Percentiles rank a stretch among this genome's conserved stretches.
phyloP scores from a whole-genome alignment of 1,140 invertebrate species.

The Holcopasites calliopsidis region DNA sequence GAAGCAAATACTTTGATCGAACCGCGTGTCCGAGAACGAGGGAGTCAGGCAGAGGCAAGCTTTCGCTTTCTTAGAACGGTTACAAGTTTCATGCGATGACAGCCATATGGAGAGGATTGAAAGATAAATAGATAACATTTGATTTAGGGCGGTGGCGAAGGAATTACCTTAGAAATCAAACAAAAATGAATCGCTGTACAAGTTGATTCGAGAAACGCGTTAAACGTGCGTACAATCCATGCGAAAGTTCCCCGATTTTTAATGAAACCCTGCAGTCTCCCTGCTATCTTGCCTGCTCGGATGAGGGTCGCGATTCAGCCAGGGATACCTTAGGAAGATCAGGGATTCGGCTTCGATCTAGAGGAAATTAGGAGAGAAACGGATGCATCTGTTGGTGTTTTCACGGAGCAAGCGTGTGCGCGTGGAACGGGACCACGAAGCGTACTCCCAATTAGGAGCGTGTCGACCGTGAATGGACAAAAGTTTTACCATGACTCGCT shows the following conservation, averaged over 20 bases:
- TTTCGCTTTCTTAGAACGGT: slow-evolving; percentile 1
- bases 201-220: no score
- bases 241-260: slow-evolving; percentile 55
- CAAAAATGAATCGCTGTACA: no score
- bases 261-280: slow-evolving; percentile 25
- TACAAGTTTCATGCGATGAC: neutral
- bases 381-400: slow-evolving; percentile 41
- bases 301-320: neutral
- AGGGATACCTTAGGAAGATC: neutral
- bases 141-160: no score
- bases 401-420: slow-evolving; percentile 55
- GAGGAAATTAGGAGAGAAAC: slow-evolving; percentile 18
- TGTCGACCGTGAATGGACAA: slow-evolving; percentile 73
- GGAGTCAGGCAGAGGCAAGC: neutral
- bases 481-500: slow-evolving; percentile 69
- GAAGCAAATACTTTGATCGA: neutral
- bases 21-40: neutral
- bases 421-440: slow-evolving; percentile 66
- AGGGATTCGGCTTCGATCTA: no score
- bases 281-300: no score
- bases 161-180: no score
- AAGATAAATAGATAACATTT: no score
- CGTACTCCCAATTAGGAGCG: slow-evolving; percentile 68
- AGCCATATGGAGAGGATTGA: slow-evolving; percentile 50
- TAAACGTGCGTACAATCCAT: no score